Percentiles rank a stretch among this genome's conserved stretches.
Conservation (phyloP, 2,113 vertebrate genomes). For the Mus pahari region DNA sequence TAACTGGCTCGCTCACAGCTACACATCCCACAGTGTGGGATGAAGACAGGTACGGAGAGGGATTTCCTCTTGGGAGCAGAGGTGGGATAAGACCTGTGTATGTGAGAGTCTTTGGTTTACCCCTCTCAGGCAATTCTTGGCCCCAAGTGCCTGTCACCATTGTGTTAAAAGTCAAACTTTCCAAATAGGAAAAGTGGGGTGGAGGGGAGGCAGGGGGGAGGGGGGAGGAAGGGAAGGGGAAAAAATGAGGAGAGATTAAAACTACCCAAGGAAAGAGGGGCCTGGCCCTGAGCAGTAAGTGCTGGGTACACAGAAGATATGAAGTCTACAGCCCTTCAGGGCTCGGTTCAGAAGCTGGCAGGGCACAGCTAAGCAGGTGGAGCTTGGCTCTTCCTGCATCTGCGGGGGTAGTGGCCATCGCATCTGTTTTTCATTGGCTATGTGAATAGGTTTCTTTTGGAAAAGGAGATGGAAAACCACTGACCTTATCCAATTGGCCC, state of each 20-base stretch:
- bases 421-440: conserved; percentile 42
- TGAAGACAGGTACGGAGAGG: background rate
- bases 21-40: background rate
- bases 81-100: background rate
- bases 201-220: too few relatives aligned
- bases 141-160: background rate
- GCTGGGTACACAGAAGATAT: background rate
- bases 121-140: background rate
- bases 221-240: background rate
- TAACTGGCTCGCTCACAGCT: background rate
- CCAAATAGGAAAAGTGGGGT: conserved; percentile 53
- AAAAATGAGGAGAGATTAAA: background rate
- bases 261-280: background rate
- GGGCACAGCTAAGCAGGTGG: conserved; percentile 19
- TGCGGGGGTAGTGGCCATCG: conserved; percentile 7
- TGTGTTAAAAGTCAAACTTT: conserved; percentile 70
- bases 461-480: conserved; percentile 67
- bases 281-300: background rate
- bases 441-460: conserved; percentile 57
- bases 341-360: background rate
- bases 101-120: background rate
- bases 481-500: conserved; percentile 56
- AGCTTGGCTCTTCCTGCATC: conserved; percentile 44
- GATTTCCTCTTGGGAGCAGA: background rate
- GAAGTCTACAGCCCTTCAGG: background rate